Evolutionary conservation across 92 coral and sea anemone species (phyloP), one percentile per base, ranked within the genome.

Genomic region (Porites evermanni): DNA sequence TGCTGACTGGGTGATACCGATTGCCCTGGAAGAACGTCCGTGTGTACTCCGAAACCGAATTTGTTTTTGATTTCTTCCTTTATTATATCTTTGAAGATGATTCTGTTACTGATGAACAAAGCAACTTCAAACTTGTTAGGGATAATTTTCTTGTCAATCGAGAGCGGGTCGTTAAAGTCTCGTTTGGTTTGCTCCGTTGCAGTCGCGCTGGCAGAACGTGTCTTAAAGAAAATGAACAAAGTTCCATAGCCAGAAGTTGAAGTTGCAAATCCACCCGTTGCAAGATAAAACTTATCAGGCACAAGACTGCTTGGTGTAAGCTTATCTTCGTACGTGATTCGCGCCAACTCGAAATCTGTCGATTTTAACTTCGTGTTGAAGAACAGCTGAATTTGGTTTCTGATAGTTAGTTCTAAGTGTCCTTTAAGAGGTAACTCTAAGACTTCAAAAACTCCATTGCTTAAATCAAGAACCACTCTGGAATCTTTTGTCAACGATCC

Each of bases 151-250:
- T 72, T 54, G 53, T 82, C 87, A 66, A 82, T 82, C 59, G 87
- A 82, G 18, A 82, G 87, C 51, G 87, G 87, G 79, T 82, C 87
- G 61, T 82, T 82, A 70, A 82, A 82, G 79, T 82, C 87, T 24
- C 79, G 78, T 82, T 82, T 82, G 23, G 79, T 70, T 10, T 82
- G 79, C 26, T 82, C 87, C 8, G 67, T 56, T 44, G 79, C 79
- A 53, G 79, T 82, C 72, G 79, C 67, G 54, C 69, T 66, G 20
- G 79, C 16, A 23, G 87, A 82, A 60, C 70, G 86, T 71, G 86
- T 82, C 79, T 69, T 82, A 32, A 82, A 3, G 70, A 82, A 82
- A 51, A 82, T 82, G 17, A 21, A 82, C 86, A 82, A 53, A 2
- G 86, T 82, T 18, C 86, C 86, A 26, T 58, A 72, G 53, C 78